Conservation (phyloP, 2,888 invertebrate species). For the Drosophila koepferae region DNA sequence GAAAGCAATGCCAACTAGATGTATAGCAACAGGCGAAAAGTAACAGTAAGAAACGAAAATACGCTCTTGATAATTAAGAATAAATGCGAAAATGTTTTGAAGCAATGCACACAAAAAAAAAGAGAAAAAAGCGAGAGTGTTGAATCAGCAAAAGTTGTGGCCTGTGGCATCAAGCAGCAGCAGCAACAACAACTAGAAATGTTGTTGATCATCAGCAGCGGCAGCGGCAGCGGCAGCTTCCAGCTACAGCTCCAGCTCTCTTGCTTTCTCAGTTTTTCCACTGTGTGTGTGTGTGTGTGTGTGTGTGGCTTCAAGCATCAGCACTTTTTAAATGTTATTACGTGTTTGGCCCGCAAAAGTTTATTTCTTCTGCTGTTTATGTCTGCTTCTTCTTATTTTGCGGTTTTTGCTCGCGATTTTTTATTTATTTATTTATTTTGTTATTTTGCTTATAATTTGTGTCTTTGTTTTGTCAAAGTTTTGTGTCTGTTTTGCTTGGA, state of each 20-base stretch:
- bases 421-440: constrained; percentile 7
- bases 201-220: constrained; percentile 40
- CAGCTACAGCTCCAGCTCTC: background rate
- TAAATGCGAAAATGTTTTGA: constrained; percentile 76
- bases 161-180: constrained; percentile 13
- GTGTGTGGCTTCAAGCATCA: constrained; percentile 50
- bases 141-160: constrained; percentile 64
- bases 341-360: constrained; percentile 69
- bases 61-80: constrained; percentile 77
- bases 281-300: background rate
- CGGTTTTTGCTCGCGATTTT: constrained; percentile 30
- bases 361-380: constrained; percentile 29
- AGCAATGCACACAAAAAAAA: constrained; percentile 35
- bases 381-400: constrained; percentile 14
- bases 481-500: constrained; percentile 5
- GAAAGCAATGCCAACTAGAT: constrained; percentile 74
- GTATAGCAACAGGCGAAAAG: constrained; percentile 46
- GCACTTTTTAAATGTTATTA: constrained; percentile 72
- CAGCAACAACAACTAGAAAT: constrained; percentile 42
- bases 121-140: constrained; percentile 74
- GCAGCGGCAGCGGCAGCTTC: constrained; percentile 16
- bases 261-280: constrained; percentile 5
- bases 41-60: constrained; percentile 17
- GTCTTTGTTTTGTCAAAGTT: constrained; percentile 44
- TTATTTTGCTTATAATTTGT: constrained; percentile 41